Evolutionary conservation across 2,113 vertebrate species (phyloP).

Genomic region (Motacilla tschutschensis): DNA sequence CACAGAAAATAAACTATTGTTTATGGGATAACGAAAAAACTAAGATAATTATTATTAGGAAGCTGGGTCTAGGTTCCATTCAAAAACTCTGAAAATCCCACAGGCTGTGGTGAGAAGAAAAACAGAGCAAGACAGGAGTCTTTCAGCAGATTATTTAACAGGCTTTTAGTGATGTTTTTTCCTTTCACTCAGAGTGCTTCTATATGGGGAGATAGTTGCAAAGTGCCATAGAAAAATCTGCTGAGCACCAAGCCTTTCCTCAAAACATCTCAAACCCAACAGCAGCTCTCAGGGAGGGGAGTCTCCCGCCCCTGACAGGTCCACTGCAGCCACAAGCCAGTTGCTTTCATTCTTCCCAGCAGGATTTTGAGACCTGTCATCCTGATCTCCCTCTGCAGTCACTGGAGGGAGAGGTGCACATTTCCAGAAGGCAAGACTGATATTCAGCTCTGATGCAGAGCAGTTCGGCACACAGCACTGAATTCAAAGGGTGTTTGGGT

Average conservation of each 20-base stretch:
- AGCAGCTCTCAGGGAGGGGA: background rate
- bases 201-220: background rate
- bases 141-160: conserved; percentile 10
- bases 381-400: background rate
- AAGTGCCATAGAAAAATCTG: background rate
- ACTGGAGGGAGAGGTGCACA: background rate
- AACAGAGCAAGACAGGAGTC: background rate
- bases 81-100: background rate
- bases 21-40: background rate
- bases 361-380: background rate
- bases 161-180: background rate
- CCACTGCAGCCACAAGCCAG: background rate
- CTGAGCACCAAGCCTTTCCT: background rate
- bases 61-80: background rate
- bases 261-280: background rate
- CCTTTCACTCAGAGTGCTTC: background rate
- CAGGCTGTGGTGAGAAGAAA: background rate
- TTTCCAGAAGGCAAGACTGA: background rate
- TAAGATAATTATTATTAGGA: background rate
- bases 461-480: background rate
- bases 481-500: background rate
- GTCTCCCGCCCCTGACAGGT: background rate
- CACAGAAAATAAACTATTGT: conserved; percentile 4
- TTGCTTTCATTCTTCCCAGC: background rate
- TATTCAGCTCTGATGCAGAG: background rate